These are phyloP conservation scores for Bothrops jararaca DNA, from an alignment of 2,113 vertebrate genomes.

Conservation along the genomic window DNA sequence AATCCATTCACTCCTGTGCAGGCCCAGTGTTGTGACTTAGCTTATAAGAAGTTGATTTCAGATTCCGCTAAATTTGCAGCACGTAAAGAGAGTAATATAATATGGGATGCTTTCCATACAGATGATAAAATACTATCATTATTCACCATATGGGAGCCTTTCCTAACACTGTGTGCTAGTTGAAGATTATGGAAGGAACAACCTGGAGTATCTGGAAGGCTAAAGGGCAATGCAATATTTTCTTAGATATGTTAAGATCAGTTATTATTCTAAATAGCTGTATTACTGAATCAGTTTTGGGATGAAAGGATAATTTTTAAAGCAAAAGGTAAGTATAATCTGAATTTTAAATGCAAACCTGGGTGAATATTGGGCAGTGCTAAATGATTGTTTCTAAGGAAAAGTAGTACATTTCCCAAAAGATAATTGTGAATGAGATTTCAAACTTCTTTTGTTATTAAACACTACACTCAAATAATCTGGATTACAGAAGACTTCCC, in stretches of 20 bases:
- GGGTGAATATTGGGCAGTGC: background rate
- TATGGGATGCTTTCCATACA: slow-evolving; percentile 31
- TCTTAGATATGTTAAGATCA: slow-evolving; percentile 25
- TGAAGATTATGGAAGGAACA: background rate
- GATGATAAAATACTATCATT: slow-evolving; percentile 36
- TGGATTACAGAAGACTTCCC: background rate
- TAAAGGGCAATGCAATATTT: slow-evolving; percentile 1
- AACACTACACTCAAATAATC: background rate
- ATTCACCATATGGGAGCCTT: background rate
- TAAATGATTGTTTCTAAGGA: background rate
- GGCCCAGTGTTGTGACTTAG: slow-evolving; percentile 33
- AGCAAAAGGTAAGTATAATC: background rate
- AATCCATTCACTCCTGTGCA: slow-evolving; percentile 25
- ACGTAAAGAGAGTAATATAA: slow-evolving; percentile 43
- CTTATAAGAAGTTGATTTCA: slow-evolving; percentile 60
- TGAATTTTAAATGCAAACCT: background rate
- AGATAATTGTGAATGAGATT: background rate
- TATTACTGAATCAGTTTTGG: slow-evolving; percentile 5
- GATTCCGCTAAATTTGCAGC: slow-evolving; percentile 58
- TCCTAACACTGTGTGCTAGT: background rate
- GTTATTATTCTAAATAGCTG: background rate
- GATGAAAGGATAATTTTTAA: background rate
- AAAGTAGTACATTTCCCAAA: background rate
- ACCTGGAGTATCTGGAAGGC: background rate
- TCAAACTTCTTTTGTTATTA: background rate